Base-by-base conservation (phyloP, 1,140 invertebrate genomes). In the Sycobia sp. region DNA sequence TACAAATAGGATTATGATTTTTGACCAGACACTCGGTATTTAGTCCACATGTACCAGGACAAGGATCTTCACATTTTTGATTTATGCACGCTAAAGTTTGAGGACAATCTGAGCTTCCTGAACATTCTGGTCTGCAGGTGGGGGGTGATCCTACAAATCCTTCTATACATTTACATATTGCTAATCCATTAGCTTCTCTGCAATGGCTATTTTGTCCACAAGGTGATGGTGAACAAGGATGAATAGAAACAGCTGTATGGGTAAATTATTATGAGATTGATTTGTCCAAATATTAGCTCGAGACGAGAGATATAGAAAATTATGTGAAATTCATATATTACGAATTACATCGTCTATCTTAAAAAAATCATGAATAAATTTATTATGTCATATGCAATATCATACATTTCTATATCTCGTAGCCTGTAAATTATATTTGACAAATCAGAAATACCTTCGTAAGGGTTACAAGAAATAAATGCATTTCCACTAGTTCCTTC, bases 261-360 rank as follows among this genome's bases (percentile, higher is more conserved):
- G 39, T 34, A n/a, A 59, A 54, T 64, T 7, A 14, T 41, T 13
- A 10, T 81, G 51, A 46, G 51, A 1, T 55, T 41, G 38, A 64
- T 41, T 38, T 71, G 53, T 38, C 58, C 54, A 58, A 62, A 27
- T 23, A 38, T 59, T 68, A 39, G 36, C n/a, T 18, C 18, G 4
- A 85, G 85, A 49, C 89, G 88, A 10, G 82, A 71, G 1, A 85
- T 84, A 76, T 90, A 92, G 55, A 85, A 89, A 69, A 90, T 91
- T 61, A 90, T 84, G 2, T 89, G 88, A 72, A 86, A 88, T 69
- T 91, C 89, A 69, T 89, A 89, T 63, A 88, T 84, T 46, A 89
- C 88, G 67, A 76, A 72, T 55, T 78, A 82, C 55, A 73, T 86
- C 85, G 36, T 88, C 73, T 88, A 89, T 4, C 86, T 77, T 3